Evolutionary conservation across 2,113 vertebrate genomes (phyloP).

Genomic region (Cettia cetti): DNA sequence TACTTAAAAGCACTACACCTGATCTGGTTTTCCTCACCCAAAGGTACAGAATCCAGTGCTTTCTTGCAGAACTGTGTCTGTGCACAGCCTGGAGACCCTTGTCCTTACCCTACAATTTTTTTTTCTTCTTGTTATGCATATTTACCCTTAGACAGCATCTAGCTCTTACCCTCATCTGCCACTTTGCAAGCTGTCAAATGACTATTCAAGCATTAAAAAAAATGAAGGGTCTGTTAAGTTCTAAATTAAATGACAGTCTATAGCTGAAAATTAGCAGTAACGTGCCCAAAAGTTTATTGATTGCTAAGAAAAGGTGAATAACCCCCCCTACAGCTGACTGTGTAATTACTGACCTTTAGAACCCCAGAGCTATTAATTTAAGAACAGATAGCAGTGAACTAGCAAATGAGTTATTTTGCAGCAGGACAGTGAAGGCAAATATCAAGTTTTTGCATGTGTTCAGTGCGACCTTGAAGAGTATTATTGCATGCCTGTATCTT

Average conservation of each 20-base stretch:
- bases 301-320: slow-evolving; percentile 65
- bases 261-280: slow-evolving; percentile 61
- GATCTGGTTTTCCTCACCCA: neutral
- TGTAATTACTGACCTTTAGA: slow-evolving; percentile 63
- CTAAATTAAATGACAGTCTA: slow-evolving; percentile 59
- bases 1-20: neutral
- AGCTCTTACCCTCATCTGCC: slow-evolving; percentile 45
- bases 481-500: neutral
- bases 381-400: slow-evolving; percentile 31
- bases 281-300: slow-evolving; percentile 59
- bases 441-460: neutral
- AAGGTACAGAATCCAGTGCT: neutral
- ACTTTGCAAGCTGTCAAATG: slow-evolving; percentile 40
- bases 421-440: neutral
- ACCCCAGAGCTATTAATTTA: slow-evolving; percentile 54
- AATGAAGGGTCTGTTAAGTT: slow-evolving; percentile 48
- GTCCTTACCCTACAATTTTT: neutral
- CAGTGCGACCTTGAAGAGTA: neutral
- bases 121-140: neutral
- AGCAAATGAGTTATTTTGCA: slow-evolving; percentile 18
- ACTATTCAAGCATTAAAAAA: slow-evolving; percentile 48
- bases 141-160: slow-evolving; percentile 35
- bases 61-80: neutral
- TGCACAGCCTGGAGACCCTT: neutral
- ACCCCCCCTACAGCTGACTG: slow-evolving; percentile 7